A percentile compares a stretch with the other conserved stretches of the same genome.
Evolutionary conservation across 2,888 invertebrate species (phyloP).

Genomic region (Ctenicera cuprea): DNA sequence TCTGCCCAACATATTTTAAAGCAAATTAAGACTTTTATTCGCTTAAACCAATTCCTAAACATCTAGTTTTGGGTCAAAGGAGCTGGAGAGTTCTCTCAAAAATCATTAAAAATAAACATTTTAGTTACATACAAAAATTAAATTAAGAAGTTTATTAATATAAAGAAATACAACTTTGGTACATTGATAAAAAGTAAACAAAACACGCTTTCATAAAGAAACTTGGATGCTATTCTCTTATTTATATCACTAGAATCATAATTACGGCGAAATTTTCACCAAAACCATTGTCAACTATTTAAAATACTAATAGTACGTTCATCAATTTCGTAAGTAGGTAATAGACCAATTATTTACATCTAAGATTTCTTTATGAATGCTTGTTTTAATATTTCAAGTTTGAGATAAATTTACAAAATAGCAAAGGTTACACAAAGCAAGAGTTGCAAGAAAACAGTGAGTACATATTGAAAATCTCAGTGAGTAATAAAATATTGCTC

Average conservation of each 20-base stretch:
- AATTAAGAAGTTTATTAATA: constrained; percentile 44
- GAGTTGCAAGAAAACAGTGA: constrained; percentile 36
- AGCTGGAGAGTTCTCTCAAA: no score
- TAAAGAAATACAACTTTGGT: constrained; percentile 53
- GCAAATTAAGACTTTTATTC: no score
- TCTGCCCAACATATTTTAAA: no score
- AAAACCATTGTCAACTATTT: no score
- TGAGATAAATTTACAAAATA: constrained; percentile 30
- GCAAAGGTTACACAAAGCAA: constrained; percentile 39
- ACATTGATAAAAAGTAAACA: constrained; percentile 42
- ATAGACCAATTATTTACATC: neutral
- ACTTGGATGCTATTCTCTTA: neutral
- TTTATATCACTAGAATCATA: neutral
- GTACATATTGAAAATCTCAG: constrained; percentile 28
- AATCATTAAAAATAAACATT: no score
- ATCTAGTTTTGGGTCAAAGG: no score
- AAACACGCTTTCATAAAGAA: constrained; percentile 34
- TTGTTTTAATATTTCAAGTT: neutral
- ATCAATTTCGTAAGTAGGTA: neutral
- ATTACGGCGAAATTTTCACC: neutral
- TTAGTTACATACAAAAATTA: neutral
- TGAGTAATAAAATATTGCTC: constrained; percentile 53
- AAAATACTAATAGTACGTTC: neutral
- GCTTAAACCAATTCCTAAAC: no score
- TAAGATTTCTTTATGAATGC: constrained; percentile 7